These are phyloP conservation scores for Charanyca ferruginea DNA, from an alignment of 2,888 invertebrate species.

Conservation along the genomic window DNA sequence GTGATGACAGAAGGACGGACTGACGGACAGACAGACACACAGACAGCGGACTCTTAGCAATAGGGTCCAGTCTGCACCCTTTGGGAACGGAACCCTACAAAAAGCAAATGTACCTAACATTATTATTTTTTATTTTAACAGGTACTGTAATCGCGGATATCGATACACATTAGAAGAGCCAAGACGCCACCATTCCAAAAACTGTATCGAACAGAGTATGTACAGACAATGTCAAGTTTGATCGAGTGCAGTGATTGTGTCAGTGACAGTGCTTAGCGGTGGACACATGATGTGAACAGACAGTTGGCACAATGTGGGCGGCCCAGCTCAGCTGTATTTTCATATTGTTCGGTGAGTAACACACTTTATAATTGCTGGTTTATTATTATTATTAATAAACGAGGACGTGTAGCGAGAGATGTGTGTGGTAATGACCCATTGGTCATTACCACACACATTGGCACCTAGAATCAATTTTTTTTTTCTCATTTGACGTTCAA, in stretches of 20 bases:
- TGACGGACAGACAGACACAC: no score
- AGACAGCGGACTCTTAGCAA: no score
- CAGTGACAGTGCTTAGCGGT: slow-evolving; percentile 74
- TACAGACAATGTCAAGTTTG: slow-evolving; percentile 46
- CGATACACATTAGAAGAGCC: background rate
- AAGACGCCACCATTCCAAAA: background rate
- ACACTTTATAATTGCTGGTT: background rate
- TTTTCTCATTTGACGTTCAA: no score
- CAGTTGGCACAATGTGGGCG: slow-evolving; percentile 84
- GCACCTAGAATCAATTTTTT: no score
- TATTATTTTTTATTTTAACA: slow-evolving; percentile 45
- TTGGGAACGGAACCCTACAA: no score
- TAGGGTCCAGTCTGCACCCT: no score
- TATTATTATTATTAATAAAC: background rate
- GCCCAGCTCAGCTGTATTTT: slow-evolving; percentile 87
- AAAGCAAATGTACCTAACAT: no score
- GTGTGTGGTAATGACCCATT: no score
- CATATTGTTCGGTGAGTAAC: slow-evolving; percentile 86
- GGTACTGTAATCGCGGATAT: slow-evolving; percentile 28
- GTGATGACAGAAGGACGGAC: no score
- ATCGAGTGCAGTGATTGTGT: slow-evolving; percentile 60
- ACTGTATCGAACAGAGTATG: slow-evolving; percentile 45
- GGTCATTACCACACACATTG: no score
- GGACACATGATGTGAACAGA: slow-evolving; percentile 84
- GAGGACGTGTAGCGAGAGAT: no score